Evolutionary conservation across 2,888 invertebrate genomes (phyloP).

Genomic region (Xylocampa areola): DNA sequence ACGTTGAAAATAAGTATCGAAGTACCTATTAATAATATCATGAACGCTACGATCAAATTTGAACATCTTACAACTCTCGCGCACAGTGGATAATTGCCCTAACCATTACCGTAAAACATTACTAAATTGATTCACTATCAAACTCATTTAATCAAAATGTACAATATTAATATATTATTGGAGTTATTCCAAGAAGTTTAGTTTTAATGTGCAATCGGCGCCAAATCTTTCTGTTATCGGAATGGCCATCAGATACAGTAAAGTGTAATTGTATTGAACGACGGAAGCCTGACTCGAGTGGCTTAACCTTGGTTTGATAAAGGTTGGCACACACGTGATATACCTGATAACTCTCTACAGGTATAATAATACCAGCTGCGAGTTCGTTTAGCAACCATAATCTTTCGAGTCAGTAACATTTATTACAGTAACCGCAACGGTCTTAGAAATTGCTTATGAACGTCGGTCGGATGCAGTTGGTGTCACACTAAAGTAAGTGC

Average conservation of each 20-base stretch:
- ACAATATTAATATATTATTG: neutral
- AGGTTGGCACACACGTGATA: neutral
- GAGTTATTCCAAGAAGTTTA: slow-evolving; percentile 34
- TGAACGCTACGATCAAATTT: no score
- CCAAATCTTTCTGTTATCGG: slow-evolving; percentile 46
- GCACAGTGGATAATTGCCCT: neutral
- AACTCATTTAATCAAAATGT: slow-evolving; percentile 21
- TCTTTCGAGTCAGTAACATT: no score
- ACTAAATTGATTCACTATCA: slow-evolving; percentile 5
- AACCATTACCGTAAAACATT: slow-evolving; percentile 11
- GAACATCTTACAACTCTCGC: no score
- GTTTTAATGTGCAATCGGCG: slow-evolving; percentile 21
- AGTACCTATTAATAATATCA: no score
- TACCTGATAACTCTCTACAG: neutral
- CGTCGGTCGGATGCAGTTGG: no score
- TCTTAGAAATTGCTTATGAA: no score
- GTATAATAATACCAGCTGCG: no score
- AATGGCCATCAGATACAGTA: slow-evolving; percentile 30
- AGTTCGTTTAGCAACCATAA: no score
- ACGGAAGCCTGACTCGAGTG: slow-evolving; percentile 42
- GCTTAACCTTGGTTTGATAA: slow-evolving; percentile 27
- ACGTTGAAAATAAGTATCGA: no score
- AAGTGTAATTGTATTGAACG: slow-evolving; percentile 33
- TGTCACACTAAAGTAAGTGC: no score
- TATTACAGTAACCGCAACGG: no score